Evolutionary conservation across 1,140 invertebrate species (phyloP), one percentile per base, ranked within the genome.

Genomic region (Calephelis virginiensis): DNA sequence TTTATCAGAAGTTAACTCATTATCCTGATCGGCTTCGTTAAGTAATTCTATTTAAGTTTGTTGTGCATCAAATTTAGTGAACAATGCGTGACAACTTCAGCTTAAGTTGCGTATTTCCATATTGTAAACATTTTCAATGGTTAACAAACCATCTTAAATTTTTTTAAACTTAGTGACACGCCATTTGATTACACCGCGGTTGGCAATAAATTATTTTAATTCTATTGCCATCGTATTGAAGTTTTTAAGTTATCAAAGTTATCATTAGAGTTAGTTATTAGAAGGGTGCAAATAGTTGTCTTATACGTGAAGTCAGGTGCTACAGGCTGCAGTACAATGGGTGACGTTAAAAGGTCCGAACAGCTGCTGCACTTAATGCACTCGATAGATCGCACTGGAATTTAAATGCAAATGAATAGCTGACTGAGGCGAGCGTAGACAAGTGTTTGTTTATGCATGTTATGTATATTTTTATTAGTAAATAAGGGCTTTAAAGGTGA

Each of bases 11-110:
- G 71, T 69, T 63, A 69, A 46, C 63, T 77, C 72, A 13, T n/a
- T 43, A 9, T 68, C 56, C 38, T 71, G n/a, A 59, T 68, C 46
- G 49, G 69, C 48, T 10, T 45, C 43, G 63, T 66, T 74, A 50
- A 72, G 63, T 17, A 75, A n/a, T 46, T 77, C 75, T 71, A 77
- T 77, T 46, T 75, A 67, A 63, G n/a, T 71, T 59, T 77, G 75
- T 62, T 72, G 66, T 2, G 69, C 68, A 59, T 77, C 75, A 46
- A 74, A 74, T 46, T 69, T 62, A 59, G 37, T 50, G 28, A 56
- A 56, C 9, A 43, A 64, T 56, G 66, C 48, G 1, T n/a, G 14
- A 61, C 63, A 70, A 17, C 38, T 69, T 70, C 59, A 65, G 47
- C 10, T 17, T 53, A 9, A 74, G 59, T 37, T 66, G 66, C 8